phyloP scores from a whole-genome alignment of 2,797 vertebrate species.

The Apodemus agrarius region DNA sequence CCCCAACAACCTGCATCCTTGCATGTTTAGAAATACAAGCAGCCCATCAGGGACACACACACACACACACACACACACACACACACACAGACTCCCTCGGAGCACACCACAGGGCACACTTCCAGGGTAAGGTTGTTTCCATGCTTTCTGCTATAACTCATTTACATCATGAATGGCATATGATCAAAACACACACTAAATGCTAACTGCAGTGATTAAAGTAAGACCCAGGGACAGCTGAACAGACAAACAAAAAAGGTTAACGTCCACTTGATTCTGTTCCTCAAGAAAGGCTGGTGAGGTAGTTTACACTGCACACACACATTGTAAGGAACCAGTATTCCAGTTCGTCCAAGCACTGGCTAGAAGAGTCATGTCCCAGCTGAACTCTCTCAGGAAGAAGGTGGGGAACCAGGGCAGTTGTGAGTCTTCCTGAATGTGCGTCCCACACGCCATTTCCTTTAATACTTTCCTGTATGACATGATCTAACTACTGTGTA shows the following conservation, averaged over 20 bases:
- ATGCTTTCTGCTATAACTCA: slow-evolving; percentile 69
- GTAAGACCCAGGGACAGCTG: slow-evolving; percentile 46
- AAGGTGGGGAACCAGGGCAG: slow-evolving; percentile 38
- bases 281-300: slow-evolving; percentile 83
- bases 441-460: slow-evolving; percentile 40
- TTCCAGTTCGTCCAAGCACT: slow-evolving; percentile 76
- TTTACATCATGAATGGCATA: slow-evolving; percentile 72
- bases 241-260: slow-evolving; percentile 47
- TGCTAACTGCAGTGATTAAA: slow-evolving; percentile 58
- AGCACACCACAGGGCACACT: slow-evolving; percentile 8
- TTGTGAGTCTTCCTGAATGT: slow-evolving; percentile 23
- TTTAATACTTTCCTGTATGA: slow-evolving; percentile 15
- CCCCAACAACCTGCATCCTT: neutral
- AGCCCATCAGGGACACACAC: slow-evolving; percentile 1
- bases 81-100: neutral
- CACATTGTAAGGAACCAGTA: slow-evolving; percentile 49
- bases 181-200: slow-evolving; percentile 64
- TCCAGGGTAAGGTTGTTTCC: neutral
- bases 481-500: neutral
- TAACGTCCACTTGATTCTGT: slow-evolving; percentile 66
- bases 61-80: neutral
- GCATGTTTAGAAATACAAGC: slow-evolving; percentile 8
- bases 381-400: slow-evolving; percentile 58
- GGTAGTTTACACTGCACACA: slow-evolving; percentile 84
- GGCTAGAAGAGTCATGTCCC: slow-evolving; percentile 44